Evolutionary conservation across 2,113 vertebrate genomes (phyloP).

Genomic region (Salvator merianae): DNA sequence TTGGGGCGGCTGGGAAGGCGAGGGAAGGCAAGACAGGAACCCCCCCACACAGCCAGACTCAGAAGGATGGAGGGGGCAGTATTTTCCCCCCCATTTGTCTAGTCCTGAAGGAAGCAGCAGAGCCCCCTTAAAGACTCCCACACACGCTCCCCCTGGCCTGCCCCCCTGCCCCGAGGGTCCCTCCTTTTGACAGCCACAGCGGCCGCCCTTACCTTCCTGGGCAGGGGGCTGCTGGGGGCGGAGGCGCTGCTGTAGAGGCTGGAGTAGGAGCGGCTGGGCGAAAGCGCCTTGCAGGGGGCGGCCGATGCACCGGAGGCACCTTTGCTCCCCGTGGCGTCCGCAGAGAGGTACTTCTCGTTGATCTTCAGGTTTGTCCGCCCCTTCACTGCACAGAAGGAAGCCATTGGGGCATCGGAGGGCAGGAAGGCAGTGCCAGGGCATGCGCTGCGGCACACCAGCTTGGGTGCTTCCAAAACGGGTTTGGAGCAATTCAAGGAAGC

Average conservation of each 20-base stretch:
- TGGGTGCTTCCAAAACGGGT: too few relatives aligned
- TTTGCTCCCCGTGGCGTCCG: slow-evolving; percentile 59
- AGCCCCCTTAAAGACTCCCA: too few relatives aligned
- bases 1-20: too few relatives aligned
- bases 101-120: too few relatives aligned
- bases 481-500: too few relatives aligned
- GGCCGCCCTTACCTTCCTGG: slow-evolving; percentile 76
- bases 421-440: neutral
- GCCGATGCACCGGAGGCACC: slow-evolving; percentile 43
- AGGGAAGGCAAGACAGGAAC: too few relatives aligned
- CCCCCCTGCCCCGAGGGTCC: neutral
- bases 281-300: slow-evolving; percentile 71
- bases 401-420: neutral
- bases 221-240: slow-evolving; percentile 87
- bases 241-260: slow-evolving; percentile 91
- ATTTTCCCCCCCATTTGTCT: too few relatives aligned
- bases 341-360: slow-evolving; percentile 88
- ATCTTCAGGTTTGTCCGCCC: slow-evolving; percentile 91
- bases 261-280: slow-evolving; percentile 85
- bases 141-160: neutral
- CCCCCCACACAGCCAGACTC: too few relatives aligned
- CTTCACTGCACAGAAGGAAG: slow-evolving; percentile 75
- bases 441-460: neutral
- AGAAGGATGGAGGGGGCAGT: too few relatives aligned
- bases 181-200: neutral